Evolutionary conservation across 1,140 invertebrate genomes (phyloP), one percentile per base, ranked within the genome.

Genomic region (Argopecten irradians): DNA sequence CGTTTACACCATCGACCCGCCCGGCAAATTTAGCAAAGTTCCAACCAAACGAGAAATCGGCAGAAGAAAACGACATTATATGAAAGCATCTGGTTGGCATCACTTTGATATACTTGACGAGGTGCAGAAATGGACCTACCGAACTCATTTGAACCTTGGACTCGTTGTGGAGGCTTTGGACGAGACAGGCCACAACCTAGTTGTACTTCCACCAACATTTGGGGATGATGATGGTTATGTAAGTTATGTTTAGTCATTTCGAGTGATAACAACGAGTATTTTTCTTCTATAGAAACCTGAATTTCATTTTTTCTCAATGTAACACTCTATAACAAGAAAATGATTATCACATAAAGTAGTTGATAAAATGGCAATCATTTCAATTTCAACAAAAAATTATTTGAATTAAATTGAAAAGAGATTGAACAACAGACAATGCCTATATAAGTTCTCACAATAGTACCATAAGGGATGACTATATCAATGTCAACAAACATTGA

Each of bases 81-180:
- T 55, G 33, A 22, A 55, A 33, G 55, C 83, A 0, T 34, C 41
- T 32, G 89, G 89, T 0, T 90, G 89, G 89, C 89, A 90, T n/a
- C 89, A 87, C 34, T 88, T 90, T 88, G 84, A 88, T 22, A 39
- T 90, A 8, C 28, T 87, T 11, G 34, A 71, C 28, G 32, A 85
- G 39, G 89, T 88, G 14, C 43, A 88, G 32, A 83, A 84, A 71
- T 90, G 89, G 89, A 39, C 85, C 9, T 84, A 83, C 36, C 33
- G 86, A 28, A 84, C 89, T 8, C 39, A 71, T 19, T 28, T 14
- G 19, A 90, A 90, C 34, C 34, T 55, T 14, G 89, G 89, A 16
- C 34, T 90, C 13, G 89, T 88, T 2, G 87, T 90, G 16, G 89
- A 90, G 35, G 87, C 89, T 34, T 33, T 88, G 19, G 89, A 90